phyloP scores from a whole-genome alignment of 2,113 vertebrate genomes.

The Nothocercus nigrocapillus region DNA sequence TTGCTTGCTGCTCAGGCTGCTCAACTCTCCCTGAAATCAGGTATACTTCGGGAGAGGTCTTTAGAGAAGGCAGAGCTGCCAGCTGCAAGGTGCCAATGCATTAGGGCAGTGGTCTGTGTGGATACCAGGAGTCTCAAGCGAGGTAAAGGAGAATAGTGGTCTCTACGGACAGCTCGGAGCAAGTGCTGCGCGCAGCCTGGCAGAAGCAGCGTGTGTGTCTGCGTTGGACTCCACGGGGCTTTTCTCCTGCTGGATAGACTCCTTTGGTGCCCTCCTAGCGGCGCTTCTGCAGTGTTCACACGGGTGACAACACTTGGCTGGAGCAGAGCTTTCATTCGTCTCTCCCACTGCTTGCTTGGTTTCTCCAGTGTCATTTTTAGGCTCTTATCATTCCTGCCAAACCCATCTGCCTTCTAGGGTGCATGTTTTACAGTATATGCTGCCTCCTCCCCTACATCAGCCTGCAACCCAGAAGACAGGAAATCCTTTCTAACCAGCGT shows the following conservation, averaged over 20 bases:
- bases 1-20: not conserved
- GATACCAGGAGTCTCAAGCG: not conserved
- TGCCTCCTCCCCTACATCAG: not conserved
- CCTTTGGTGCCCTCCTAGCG: not conserved
- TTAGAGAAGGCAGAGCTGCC: not conserved
- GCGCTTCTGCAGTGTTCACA: not conserved
- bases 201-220: not conserved
- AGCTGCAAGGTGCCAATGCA: not conserved
- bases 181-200: not conserved
- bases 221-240: not conserved
- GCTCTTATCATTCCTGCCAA: not conserved
- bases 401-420: not conserved
- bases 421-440: not conserved
- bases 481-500: not conserved
- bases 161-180: not conserved
- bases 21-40: not conserved
- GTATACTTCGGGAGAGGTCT: not conserved
- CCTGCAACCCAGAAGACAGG: not conserved
- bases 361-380: not conserved
- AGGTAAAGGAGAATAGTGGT: not conserved
- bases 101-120: not conserved
- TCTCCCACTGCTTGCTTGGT: not conserved
- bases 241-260: not conserved
- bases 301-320: slow-evolving; percentile 1
- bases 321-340: not conserved